These are phyloP conservation scores for Bambusicola thoracicus DNA, from an alignment of 2,113 vertebrate genomes.

Conservation along the genomic window DNA sequence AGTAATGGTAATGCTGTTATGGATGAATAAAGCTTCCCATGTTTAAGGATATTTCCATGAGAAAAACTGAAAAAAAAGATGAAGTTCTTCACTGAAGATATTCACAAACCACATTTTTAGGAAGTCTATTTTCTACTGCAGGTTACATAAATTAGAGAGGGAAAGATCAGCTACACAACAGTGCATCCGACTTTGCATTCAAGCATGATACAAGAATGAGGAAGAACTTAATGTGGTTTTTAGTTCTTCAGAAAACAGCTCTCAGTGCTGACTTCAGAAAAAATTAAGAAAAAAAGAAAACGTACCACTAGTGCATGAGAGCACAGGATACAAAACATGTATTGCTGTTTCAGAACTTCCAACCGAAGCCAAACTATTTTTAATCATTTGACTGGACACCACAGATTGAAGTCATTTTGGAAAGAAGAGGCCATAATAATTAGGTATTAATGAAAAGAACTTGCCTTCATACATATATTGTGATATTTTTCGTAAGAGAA, in stretches of 20 bases:
- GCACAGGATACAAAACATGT: not conserved
- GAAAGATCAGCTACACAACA: not conserved
- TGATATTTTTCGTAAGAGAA: not conserved
- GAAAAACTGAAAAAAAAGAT: not conserved
- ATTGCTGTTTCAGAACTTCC: not conserved
- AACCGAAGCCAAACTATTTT: not conserved
- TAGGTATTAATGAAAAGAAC: not conserved
- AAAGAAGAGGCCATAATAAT: not conserved
- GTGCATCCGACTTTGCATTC: not conserved
- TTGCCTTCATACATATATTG: not conserved
- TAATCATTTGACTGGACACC: not conserved
- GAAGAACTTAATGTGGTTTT: not conserved
- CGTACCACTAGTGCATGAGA: not conserved
- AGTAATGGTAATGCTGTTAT: not conserved
- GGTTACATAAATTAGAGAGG: not conserved
- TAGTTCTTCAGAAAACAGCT: not conserved
- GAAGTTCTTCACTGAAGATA: not conserved
- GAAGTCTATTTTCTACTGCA: not conserved
- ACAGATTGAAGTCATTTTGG: not conserved
- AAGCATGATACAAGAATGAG: not conserved
- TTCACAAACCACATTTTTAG: not conserved
- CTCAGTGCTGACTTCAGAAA: not conserved
- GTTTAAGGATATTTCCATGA: not conserved
- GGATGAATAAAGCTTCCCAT: not conserved
- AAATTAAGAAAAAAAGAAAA: not conserved